A percentile compares a stretch with the other conserved stretches of the same genome.
Evolutionary conservation across 2,797 vertebrate species (phyloP).

Genomic region (Pogoniulus pusillus): DNA sequence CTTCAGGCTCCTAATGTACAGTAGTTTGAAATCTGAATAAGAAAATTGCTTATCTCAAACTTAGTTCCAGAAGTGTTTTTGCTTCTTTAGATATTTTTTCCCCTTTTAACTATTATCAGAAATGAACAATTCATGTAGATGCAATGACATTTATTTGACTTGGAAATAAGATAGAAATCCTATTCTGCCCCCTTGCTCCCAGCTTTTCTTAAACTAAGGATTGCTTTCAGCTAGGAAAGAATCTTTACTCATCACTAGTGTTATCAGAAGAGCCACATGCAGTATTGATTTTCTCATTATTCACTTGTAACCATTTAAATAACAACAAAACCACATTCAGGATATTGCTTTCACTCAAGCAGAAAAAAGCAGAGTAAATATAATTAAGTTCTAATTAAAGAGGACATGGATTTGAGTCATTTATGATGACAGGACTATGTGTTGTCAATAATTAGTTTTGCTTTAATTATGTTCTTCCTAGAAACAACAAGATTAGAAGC

Average conservation of each 20-base stretch:
- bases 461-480: conserved; percentile 3
- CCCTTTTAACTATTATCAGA: not conserved
- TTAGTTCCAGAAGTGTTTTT: not conserved
- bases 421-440: not conserved
- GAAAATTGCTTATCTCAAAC: not conserved
- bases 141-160: not conserved
- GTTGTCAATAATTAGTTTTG: not conserved
- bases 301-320: not conserved
- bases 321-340: not conserved
- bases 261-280: not conserved
- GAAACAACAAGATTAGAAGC: not conserved
- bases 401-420: not conserved
- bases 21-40: not conserved
- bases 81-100: not conserved
- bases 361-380: conserved; percentile 9
- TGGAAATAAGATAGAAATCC: not conserved
- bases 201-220: not conserved
- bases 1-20: not conserved
- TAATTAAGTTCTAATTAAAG: conserved; percentile 26
- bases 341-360: not conserved
- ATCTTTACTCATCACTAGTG: not conserved
- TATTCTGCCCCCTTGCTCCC: not conserved
- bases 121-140: not conserved
- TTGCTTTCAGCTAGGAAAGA: not conserved
- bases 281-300: not conserved